Conservation (phyloP, 2,888 invertebrate species). For the Caradrina clavipalpis region DNA sequence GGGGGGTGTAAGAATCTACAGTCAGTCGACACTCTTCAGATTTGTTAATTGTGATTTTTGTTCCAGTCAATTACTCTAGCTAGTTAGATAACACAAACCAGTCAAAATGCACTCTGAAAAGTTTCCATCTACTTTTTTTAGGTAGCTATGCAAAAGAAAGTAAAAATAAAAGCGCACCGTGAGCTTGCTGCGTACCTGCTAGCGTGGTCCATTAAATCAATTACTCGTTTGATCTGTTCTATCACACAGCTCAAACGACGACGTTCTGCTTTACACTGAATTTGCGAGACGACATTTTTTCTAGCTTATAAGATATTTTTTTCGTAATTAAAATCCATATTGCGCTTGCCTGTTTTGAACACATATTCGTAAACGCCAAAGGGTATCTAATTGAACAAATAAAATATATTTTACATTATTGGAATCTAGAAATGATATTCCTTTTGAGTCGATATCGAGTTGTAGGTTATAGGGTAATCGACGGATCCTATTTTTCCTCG, state of each 20-base stretch:
- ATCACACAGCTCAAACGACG: constrained; percentile 34
- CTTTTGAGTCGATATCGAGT: no score
- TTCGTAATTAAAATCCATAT: not conserved
- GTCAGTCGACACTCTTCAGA: no score
- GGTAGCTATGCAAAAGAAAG: constrained; percentile 3
- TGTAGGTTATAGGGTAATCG: no score
- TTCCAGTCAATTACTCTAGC: not conserved
- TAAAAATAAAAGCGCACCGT: constrained; percentile 1
- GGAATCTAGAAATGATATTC: no score
- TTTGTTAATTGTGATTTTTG: no score
- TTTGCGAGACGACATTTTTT: constrained; percentile 22
- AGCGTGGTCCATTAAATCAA: constrained; percentile 31
- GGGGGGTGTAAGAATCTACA: no score
- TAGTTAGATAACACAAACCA: not conserved
- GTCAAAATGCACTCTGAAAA: not conserved
- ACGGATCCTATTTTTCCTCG: no score
- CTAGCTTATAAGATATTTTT: not conserved
- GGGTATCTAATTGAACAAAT: no score
- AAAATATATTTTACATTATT: no score
- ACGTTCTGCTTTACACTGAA: constrained; percentile 22
- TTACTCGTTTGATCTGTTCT: constrained; percentile 39
- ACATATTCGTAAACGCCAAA: no score
- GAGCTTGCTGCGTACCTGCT: not conserved
- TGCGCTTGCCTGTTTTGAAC: not conserved
- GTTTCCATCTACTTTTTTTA: not conserved